Conservation (phyloP, 1,140 invertebrate genomes). For the Drosophila tani region DNA sequence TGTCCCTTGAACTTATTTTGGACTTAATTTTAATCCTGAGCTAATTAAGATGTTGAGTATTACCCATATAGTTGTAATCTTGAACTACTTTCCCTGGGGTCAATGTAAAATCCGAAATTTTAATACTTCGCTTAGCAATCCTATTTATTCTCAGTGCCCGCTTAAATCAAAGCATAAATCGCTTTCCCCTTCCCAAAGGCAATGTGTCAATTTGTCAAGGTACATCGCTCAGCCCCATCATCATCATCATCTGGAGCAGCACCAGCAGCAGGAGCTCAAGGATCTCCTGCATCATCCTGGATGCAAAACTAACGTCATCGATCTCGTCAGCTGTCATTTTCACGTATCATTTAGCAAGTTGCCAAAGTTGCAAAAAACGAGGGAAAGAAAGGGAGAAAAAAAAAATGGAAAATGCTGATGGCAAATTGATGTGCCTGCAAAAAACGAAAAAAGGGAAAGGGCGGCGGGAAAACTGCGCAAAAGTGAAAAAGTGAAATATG, state of each 20-base stretch:
- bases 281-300: constrained; percentile 50
- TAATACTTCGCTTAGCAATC: neutral
- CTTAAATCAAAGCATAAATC: constrained; percentile 63
- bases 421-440: constrained; percentile 76
- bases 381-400: constrained; percentile 10
- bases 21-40: too few species aligned
- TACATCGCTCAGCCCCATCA: constrained; percentile 70
- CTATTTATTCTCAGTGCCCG: neutral
- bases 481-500: constrained; percentile 52
- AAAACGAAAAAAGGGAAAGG: constrained; percentile 8
- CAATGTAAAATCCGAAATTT: too few species aligned
- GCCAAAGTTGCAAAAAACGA: constrained; percentile 66
- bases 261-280: constrained; percentile 37
- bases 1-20: neutral
- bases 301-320: constrained; percentile 83
- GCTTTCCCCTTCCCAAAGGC: constrained; percentile 55
- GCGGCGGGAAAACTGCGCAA: constrained; percentile 19
- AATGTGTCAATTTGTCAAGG: constrained; percentile 83
- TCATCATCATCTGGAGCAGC: constrained; percentile 40
- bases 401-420: constrained; percentile 56
- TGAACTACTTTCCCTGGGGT: too few species aligned
- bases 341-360: constrained; percentile 84
- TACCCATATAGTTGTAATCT: too few species aligned
- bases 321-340: constrained; percentile 84
- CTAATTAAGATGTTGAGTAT: too few species aligned